Conservation (phyloP, 2,888 invertebrate genomes). For the Anorthoa munda region DNA sequence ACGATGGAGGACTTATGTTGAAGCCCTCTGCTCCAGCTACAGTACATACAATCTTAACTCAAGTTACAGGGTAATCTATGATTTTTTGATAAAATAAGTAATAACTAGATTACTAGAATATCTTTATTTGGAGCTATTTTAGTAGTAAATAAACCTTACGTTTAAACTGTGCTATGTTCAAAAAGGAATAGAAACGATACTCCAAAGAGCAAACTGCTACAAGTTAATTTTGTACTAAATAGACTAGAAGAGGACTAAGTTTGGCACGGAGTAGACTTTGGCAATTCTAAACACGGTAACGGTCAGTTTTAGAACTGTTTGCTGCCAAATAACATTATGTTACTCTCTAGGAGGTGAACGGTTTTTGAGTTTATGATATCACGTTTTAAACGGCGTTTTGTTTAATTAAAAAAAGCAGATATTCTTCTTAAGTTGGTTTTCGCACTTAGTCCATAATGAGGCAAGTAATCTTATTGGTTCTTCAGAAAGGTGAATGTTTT, state of each 20-base stretch:
- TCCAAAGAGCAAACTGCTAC: conserved; percentile 29
- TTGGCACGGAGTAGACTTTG: conserved; percentile 48
- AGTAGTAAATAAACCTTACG: neutral
- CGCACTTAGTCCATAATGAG: too few species aligned
- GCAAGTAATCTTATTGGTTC: too few species aligned
- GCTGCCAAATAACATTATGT: conserved; percentile 53
- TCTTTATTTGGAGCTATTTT: too few species aligned
- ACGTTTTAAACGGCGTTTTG: neutral
- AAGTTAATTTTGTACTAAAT: conserved; percentile 55
- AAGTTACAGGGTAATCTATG: too few species aligned
- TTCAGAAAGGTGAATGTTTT: too few species aligned
- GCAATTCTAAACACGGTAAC: conserved; percentile 41
- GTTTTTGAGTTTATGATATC: conserved; percentile 36
- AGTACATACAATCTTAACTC: too few species aligned
- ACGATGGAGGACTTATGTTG: too few species aligned
- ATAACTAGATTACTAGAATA: too few species aligned
- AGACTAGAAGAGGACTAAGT: conserved; percentile 36
- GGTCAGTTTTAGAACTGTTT: conserved; percentile 51
- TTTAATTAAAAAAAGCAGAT: conserved; percentile 6
- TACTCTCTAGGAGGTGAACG: conserved; percentile 21
- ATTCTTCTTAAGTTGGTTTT: too few species aligned
- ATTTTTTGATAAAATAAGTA: too few species aligned
- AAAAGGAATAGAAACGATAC: conserved; percentile 24
- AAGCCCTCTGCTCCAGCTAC: too few species aligned
- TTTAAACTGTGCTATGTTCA: conserved; percentile 13